Evolutionary conservation across 2,113 vertebrate species (phyloP).

Genomic region (Eulemur macaco): DNA sequence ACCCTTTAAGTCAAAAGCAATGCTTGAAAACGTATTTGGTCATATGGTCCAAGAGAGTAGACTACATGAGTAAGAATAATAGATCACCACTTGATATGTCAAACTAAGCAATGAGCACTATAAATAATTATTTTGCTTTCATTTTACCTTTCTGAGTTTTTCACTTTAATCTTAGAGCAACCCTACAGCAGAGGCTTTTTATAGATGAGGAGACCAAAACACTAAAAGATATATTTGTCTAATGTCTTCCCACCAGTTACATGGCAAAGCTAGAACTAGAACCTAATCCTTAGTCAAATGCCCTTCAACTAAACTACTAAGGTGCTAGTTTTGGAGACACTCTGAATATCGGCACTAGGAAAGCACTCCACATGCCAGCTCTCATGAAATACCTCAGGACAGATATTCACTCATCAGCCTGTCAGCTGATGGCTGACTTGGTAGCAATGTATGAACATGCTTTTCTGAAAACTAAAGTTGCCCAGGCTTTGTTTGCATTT

Average conservation of each 20-base stretch:
- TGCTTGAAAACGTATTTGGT: not conserved
- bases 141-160: not conserved
- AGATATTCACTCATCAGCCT: not conserved
- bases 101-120: not conserved
- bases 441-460: not conserved
- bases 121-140: not conserved
- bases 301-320: not conserved
- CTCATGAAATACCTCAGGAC: not conserved
- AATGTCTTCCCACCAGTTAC: not conserved
- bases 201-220: not conserved
- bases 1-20: conserved; percentile 20
- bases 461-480: conserved; percentile 51
- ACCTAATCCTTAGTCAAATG: not conserved
- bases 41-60: not conserved
- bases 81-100: not conserved
- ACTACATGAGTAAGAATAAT: not conserved
- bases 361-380: not conserved
- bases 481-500: conserved; percentile 41
- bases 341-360: not conserved
- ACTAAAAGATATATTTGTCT: not conserved
- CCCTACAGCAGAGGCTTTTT: not conserved
- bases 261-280: not conserved
- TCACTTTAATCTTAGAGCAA: not conserved
- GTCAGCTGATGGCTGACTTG: not conserved
- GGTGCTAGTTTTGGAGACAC: not conserved